These are phyloP conservation scores for Spodoptera frugiperda DNA, from an alignment of 1,140 invertebrate genomes.

Conservation along the genomic window DNA sequence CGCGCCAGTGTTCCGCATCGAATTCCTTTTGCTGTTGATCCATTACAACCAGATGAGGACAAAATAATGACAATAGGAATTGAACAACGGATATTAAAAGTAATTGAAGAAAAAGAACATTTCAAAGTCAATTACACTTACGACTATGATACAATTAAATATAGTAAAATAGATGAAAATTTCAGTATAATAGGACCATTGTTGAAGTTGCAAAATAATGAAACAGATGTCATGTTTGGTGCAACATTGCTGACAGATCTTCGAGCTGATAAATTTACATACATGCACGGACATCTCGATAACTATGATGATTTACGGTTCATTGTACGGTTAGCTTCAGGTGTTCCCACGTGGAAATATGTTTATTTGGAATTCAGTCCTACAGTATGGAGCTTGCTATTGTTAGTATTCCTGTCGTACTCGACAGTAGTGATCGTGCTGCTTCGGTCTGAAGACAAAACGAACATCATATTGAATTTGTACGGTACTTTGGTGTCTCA, in stretches of 20 bases:
- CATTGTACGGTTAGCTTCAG: slow-evolving; percentile 60
- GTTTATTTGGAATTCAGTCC: slow-evolving; percentile 64
- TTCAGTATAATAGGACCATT: slow-evolving; percentile 59
- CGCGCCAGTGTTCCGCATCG: slow-evolving; percentile 56
- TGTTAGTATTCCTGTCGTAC: slow-evolving; percentile 56
- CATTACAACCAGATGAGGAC: background rate
- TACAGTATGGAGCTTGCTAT: slow-evolving; percentile 62
- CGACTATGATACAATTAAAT: slow-evolving; percentile 55
- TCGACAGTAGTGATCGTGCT: slow-evolving; percentile 55
- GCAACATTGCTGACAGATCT: slow-evolving; percentile 57
- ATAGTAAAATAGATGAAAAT: slow-evolving; percentile 53
- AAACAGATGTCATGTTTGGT: slow-evolving; percentile 64
- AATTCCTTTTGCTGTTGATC: slow-evolving; percentile 64
- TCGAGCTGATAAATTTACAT: slow-evolving; percentile 61
- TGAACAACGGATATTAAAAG: slow-evolving; percentile 62
- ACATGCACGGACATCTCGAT: slow-evolving; percentile 57
- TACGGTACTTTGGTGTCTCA: slow-evolving; percentile 28
- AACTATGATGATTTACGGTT: slow-evolving; percentile 61
- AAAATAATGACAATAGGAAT: slow-evolving; percentile 49
- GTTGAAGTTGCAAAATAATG: slow-evolving; percentile 56
- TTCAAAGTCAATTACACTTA: slow-evolving; percentile 62
- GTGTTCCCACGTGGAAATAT: slow-evolving; percentile 59
- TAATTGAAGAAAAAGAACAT: slow-evolving; percentile 60
- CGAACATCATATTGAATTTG: slow-evolving; percentile 51
- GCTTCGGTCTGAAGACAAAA: slow-evolving; percentile 50